Conservation (phyloP, 30 jellyfish, hydroid and myxozoan genomes). For the Phacellophora camtschatica region DNA sequence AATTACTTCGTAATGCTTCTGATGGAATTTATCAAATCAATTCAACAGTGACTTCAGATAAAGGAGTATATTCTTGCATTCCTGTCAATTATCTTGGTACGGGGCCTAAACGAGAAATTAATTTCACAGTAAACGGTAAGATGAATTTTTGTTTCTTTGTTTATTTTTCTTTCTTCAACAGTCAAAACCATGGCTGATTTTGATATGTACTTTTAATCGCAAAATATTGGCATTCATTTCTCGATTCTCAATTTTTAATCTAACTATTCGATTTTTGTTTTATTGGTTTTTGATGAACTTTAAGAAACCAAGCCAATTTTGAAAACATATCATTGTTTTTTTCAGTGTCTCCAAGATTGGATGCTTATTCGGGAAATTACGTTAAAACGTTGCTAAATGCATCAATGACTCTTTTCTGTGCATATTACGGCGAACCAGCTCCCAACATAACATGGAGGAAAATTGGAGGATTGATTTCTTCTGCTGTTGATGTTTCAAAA, state of each 20-base stretch:
- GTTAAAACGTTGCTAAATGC: slow-evolving; percentile 7
- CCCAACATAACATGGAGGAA: slow-evolving; percentile 63
- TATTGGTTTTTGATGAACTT: no score
- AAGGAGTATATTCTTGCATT: slow-evolving; percentile 50
- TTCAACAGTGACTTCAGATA: slow-evolving; percentile 16
- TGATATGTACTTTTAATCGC: no score
- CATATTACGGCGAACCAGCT: slow-evolving; percentile 63
- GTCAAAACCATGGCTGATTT: no score
- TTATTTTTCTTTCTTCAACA: no score
- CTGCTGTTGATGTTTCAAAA: not conserved
- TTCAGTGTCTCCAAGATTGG: slow-evolving; percentile 35
- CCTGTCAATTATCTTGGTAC: slow-evolving; percentile 67
- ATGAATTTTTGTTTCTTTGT: not conserved
- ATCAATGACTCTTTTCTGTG: slow-evolving; percentile 13
- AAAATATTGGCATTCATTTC: no score
- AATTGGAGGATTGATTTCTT: slow-evolving; percentile 7
- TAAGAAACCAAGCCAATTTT: no score
- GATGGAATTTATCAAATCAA: slow-evolving; percentile 21
- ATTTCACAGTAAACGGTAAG: slow-evolving; percentile 43
- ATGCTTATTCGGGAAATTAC: not conserved
- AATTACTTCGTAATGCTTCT: slow-evolving; percentile 21
- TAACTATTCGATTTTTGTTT: no score
- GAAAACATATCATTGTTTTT: not conserved
- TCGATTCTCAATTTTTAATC: no score
- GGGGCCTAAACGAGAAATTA: slow-evolving; percentile 7